A percentile compares a stretch with the other conserved stretches of the same genome.
These are phyloP conservation scores for Calliscelio sp. DNA, from an alignment of 2,888 invertebrate genomes.

Conservation along the genomic window DNA sequence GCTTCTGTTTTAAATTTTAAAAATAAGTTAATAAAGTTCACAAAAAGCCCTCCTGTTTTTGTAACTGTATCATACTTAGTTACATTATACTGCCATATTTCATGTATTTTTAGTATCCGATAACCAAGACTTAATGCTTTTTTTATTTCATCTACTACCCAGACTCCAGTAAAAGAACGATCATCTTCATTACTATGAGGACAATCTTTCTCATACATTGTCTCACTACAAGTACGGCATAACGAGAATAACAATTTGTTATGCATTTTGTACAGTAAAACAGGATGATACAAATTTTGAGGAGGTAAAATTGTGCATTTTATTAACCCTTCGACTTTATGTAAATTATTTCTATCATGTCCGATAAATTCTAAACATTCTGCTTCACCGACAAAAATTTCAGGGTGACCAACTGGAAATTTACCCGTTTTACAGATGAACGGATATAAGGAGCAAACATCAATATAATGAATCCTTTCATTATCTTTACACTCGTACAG, in stretches of 20 bases:
- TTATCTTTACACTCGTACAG: neutral
- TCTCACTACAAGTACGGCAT: constrained; percentile 80
- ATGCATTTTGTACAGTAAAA: constrained; percentile 70
- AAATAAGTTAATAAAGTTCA: constrained; percentile 36
- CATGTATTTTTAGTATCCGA: constrained; percentile 78
- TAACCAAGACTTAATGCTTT: constrained; percentile 81
- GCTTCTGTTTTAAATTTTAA: constrained; percentile 41
- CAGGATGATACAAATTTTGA: constrained; percentile 44
- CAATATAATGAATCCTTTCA: constrained; percentile 22
- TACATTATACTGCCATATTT: constrained; percentile 81
- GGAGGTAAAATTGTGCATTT: constrained; percentile 64
- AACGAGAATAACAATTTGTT: constrained; percentile 81
- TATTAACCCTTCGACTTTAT: constrained; percentile 30
- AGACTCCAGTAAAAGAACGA: constrained; percentile 79
- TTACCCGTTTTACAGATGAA: constrained; percentile 10
- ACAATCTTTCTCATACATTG: constrained; percentile 76
- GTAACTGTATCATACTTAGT: constrained; percentile 12
- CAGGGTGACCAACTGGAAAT: constrained; percentile 19
- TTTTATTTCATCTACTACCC: constrained; percentile 81
- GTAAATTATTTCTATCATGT: neutral
- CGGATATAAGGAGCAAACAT: constrained; percentile 12
- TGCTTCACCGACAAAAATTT: neutral
- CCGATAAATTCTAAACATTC: neutral
- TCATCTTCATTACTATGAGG: constrained; percentile 76
- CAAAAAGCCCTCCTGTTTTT: constrained; percentile 14